Evolutionary conservation across 1,140 invertebrate genomes (phyloP).

Genomic region (Drosophila tsacasi): DNA sequence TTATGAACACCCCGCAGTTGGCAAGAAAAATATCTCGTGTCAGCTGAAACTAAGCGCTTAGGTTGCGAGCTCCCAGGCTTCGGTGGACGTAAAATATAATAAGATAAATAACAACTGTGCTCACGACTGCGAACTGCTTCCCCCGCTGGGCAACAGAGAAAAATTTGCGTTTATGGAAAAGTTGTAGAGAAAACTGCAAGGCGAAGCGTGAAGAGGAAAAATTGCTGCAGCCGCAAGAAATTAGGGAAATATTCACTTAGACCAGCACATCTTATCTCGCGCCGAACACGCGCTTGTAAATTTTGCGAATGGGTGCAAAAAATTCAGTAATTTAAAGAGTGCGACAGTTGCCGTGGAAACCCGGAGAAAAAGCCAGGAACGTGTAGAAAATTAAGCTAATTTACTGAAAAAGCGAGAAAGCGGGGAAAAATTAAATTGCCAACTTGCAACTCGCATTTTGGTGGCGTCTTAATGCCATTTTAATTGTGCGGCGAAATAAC

Average conservation of each 20-base stretch:
- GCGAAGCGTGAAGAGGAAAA: constrained; percentile 45
- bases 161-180: constrained; percentile 62
- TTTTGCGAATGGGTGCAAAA: constrained; percentile 1
- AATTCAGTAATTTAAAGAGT: constrained; percentile 7
- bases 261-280: constrained; percentile 58
- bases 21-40: constrained; percentile 27
- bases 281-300: constrained; percentile 31
- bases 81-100: constrained; percentile 29
- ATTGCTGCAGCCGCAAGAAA: constrained; percentile 71
- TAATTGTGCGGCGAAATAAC: constrained; percentile 79
- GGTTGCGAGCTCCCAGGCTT: constrained; percentile 6
- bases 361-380: constrained; percentile 40
- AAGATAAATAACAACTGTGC: constrained; percentile 26
- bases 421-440: constrained; percentile 43
- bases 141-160: background rate
- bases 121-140: background rate
- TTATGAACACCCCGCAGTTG: constrained; percentile 29
- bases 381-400: constrained; percentile 50
- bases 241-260: constrained; percentile 74
- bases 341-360: constrained; percentile 23
- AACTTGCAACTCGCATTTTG: constrained; percentile 52
- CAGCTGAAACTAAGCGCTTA: constrained; percentile 43
- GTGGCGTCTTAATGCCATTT: constrained; percentile 70
- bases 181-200: constrained; percentile 44
- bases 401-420: constrained; percentile 23